Conservation (phyloP, 2,888 invertebrate genomes). For the Epinotia demarniana region DNA sequence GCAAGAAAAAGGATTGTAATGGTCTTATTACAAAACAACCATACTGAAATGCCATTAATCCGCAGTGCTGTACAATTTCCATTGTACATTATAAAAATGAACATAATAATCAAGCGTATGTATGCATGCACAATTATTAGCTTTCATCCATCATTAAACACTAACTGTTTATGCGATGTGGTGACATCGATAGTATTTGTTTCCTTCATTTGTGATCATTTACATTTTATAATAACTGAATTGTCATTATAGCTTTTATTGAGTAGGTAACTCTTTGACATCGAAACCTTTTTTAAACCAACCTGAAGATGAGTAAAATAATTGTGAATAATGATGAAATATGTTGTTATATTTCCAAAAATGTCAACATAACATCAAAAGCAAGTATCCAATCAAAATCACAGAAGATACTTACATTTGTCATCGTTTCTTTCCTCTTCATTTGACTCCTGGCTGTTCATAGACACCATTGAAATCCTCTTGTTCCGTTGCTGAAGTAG, state of each 20-base stretch:
- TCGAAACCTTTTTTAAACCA: neutral
- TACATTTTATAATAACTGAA: neutral
- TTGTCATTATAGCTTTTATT: too few relatives aligned
- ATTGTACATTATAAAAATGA: neutral
- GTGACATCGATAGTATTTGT: neutral
- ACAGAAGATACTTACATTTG: slow-evolving; percentile 69
- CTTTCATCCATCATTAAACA: neutral
- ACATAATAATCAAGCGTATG: neutral
- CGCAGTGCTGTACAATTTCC: too few relatives aligned
- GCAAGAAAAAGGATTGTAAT: too few relatives aligned
- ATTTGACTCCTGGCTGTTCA: slow-evolving; percentile 73
- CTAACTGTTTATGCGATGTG: neutral
- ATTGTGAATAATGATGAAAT: neutral
- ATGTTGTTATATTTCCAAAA: slow-evolving; percentile 2
- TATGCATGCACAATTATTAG: too few relatives aligned
- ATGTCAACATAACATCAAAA: neutral
- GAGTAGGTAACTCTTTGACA: too few relatives aligned
- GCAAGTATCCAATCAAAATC: neutral
- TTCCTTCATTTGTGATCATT: neutral
- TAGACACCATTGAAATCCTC: slow-evolving; percentile 74
- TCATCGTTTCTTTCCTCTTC: slow-evolving; percentile 74
- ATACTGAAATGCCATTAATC: too few relatives aligned
- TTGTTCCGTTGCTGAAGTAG: slow-evolving; percentile 76
- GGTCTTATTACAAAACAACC: too few relatives aligned
- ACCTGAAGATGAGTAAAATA: neutral